Conservation (phyloP, 2,113 vertebrate genomes). For the Limnothrissa miodon region DNA sequence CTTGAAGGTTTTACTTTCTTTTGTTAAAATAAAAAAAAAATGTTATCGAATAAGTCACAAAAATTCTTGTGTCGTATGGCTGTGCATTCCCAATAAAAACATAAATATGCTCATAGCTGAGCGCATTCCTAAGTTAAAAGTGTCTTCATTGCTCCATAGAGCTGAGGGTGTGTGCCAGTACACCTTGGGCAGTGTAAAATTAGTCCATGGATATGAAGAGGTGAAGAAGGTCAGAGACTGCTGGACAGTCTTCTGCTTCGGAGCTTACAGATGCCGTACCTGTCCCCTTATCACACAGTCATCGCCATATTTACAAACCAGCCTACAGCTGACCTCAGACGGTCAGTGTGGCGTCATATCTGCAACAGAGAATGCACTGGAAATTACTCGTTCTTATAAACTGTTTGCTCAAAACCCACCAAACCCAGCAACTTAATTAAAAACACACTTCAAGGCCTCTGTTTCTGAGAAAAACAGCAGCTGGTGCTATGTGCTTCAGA, state of each 20-base stretch:
- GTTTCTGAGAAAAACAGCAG: neutral
- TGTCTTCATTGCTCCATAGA: neutral
- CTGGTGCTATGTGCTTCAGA: neutral
- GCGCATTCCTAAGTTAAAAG: neutral
- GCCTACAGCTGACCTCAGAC: slow-evolving; percentile 45
- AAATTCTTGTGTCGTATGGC: neutral
- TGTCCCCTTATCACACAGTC: neutral
- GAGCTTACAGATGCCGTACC: neutral
- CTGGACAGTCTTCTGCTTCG: neutral
- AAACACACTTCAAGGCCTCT: slow-evolving; percentile 5
- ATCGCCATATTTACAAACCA: neutral
- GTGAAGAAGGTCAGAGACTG: neutral
- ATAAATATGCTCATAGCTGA: neutral
- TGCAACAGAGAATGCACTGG: slow-evolving; percentile 36
- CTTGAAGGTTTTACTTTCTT: neutral
- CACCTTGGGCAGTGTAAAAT: neutral
- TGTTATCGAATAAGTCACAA: neutral
- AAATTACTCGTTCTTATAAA: neutral
- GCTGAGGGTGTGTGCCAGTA: neutral
- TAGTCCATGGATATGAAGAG: neutral
- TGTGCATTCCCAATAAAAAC: neutral
- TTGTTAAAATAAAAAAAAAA: neutral
- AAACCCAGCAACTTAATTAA: neutral
- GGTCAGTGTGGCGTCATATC: slow-evolving; percentile 60
- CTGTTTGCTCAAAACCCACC: neutral